A percentile compares a stretch with the other conserved stretches of the same genome.
Conservation (phyloP, 2,888 invertebrate species). For the Norana najaformis region DNA sequence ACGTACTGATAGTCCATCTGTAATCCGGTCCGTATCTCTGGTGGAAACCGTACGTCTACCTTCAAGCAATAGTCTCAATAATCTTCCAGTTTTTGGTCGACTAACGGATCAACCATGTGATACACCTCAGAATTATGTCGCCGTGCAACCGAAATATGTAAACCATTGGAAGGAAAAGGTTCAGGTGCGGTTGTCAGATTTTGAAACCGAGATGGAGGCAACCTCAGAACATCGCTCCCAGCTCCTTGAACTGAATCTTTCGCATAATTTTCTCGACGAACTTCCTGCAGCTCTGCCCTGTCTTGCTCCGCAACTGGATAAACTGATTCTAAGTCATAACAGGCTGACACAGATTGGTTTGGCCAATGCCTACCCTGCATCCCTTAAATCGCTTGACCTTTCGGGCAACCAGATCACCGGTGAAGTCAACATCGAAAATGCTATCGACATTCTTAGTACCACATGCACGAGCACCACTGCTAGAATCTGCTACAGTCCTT, state of each 20-base stretch:
- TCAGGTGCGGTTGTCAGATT: conserved; percentile 27
- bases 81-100: neutral
- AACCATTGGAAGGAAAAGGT: conserved; percentile 41
- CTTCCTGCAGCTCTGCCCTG: conserved; percentile 89
- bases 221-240: conserved; percentile 40
- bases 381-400: conserved; percentile 86
- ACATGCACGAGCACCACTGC: neutral
- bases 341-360: conserved; percentile 75
- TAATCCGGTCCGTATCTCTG: neutral
- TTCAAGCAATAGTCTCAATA: neutral
- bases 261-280: conserved; percentile 85
- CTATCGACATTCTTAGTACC: neutral
- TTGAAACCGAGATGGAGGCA: neutral
- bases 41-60: neutral
- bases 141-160: conserved; percentile 21
- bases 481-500: conserved; percentile 36
- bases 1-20: neutral
- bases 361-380: conserved; percentile 85
- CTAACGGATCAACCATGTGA: neutral
- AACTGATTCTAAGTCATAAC: conserved; percentile 90
- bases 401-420: conserved; percentile 80
- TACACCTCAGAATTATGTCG: neutral
- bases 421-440: neutral
- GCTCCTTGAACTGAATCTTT: conserved; percentile 73
- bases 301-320: conserved; percentile 80